Evolutionary conservation across 2,113 vertebrate genomes (phyloP), one percentile per base, ranked within the genome.

Genomic region (Axis porcinus): DNA sequence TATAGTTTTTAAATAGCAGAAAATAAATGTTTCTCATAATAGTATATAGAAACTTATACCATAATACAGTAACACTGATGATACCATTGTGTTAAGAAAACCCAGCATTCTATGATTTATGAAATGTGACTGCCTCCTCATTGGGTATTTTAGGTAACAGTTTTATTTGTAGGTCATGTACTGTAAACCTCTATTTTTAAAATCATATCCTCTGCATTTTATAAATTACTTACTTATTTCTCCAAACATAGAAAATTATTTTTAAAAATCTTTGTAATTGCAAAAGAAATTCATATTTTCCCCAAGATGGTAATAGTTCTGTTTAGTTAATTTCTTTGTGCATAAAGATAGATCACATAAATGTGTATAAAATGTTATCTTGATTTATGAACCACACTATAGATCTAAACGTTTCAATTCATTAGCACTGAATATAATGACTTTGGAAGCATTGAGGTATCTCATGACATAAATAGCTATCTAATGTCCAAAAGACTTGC

Each of bases 371-470:
- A 90, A 84, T 96, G 43, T 95, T 96, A 25, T 27, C 83, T 95
- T 90, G 54, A 96, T 91, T 96, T 95, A 94, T 95, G 67, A 89
- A 82, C 52, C n/a, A 93, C 54, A 91, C 58, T 92, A 62, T 9
- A 88, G 11, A 88, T 94, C 47, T 93, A 86, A 91, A 96, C 17
- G n/a, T 91, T 96, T 98, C 28, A 86, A 78, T 79, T 97, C 87
- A 95, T 94, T 97, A 86, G 12, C 76, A 93, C 40, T 95, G 28
- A 95, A 86, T 95, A 86, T 91, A 93, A 98, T 96, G 96, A 98
- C 97, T 91, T 91, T 94, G 94, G 97, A 98, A 97, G 40, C 28
- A 86, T 3, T 95, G 58, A 86, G 50, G 54, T 89, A 11, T 95
- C 50, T 94, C 43, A 81, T 76, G 50, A 97, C 58, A 91, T 81